Conservation (phyloP, 2,113 vertebrate species). For the Chlorodrepanis virens region DNA sequence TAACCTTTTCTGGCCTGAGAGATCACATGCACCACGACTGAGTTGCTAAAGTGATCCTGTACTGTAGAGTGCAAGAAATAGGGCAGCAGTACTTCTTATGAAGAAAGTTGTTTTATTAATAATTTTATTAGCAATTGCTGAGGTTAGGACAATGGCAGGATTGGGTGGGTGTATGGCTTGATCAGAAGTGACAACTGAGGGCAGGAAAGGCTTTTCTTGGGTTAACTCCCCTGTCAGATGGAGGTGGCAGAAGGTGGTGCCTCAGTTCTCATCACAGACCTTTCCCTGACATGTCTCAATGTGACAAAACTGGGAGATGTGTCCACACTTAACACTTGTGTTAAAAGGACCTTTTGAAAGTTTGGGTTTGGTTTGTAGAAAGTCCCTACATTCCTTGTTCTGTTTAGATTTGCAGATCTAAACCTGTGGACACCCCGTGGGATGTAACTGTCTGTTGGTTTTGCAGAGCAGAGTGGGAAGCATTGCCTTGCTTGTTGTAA, state of each 20-base stretch:
- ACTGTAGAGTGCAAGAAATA: background rate
- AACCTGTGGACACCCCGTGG: background rate
- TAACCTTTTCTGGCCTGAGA: background rate
- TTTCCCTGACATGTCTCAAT: background rate
- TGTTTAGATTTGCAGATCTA: background rate
- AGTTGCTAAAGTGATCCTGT: background rate
- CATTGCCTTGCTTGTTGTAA: background rate
- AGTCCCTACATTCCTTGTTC: background rate
- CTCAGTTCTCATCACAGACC: background rate
- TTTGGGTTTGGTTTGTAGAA: background rate
- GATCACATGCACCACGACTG: background rate
- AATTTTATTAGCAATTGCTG: background rate
- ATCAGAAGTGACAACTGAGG: background rate
- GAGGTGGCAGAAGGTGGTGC: background rate
- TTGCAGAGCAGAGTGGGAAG: background rate
- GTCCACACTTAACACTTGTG: accelerated
- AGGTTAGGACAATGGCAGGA: background rate
- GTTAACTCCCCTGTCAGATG: background rate
- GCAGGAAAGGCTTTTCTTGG: background rate
- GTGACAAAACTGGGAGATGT: background rate
- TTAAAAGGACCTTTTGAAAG: background rate
- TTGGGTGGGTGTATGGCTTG: background rate
- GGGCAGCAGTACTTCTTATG: background rate
- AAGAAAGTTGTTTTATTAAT: background rate
- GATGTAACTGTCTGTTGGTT: background rate